A percentile compares a stretch with the other conserved stretches of the same genome.
phyloP scores from a whole-genome alignment of 2,797 vertebrate species.

The Siniperca scherzeri region DNA sequence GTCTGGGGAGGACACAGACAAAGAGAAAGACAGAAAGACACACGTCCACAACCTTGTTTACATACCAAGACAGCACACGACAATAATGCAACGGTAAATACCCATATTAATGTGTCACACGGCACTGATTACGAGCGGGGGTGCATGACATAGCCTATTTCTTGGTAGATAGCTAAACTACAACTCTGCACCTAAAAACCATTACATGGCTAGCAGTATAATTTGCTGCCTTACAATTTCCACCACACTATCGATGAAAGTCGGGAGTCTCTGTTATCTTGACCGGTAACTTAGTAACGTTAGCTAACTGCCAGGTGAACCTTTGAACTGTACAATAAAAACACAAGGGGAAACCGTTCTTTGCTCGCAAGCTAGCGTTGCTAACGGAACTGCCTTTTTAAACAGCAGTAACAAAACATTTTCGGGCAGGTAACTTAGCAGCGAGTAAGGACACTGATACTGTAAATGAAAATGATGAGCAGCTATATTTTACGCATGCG shows the following conservation, averaged over 20 bases:
- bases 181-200: background rate
- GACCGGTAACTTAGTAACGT: background rate
- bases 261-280: background rate
- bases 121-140: conserved; percentile 54
- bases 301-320: conserved; percentile 23
- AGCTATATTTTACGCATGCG: conserved; percentile 89
- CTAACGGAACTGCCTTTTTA: fast-evolving
- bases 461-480: conserved; percentile 66
- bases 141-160: conserved; percentile 22
- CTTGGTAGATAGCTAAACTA: background rate
- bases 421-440: conserved; percentile 6
- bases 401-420: background rate
- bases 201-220: too few species aligned
- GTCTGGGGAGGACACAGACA: conserved; percentile 18
- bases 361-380: background rate
- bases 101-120: conserved; percentile 52
- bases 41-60: conserved; percentile 49
- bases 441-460: conserved; percentile 16
- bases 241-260: background rate
- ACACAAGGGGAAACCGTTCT: background rate
- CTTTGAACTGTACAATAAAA: conserved; percentile 29
- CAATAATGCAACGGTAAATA: conserved; percentile 18
- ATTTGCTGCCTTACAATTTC: background rate
- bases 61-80: conserved; percentile 27
- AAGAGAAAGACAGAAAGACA: conserved; percentile 4